Evolutionary conservation across 2,797 vertebrate genomes (phyloP).

Genomic region (Steatocranus sp.): DNA sequence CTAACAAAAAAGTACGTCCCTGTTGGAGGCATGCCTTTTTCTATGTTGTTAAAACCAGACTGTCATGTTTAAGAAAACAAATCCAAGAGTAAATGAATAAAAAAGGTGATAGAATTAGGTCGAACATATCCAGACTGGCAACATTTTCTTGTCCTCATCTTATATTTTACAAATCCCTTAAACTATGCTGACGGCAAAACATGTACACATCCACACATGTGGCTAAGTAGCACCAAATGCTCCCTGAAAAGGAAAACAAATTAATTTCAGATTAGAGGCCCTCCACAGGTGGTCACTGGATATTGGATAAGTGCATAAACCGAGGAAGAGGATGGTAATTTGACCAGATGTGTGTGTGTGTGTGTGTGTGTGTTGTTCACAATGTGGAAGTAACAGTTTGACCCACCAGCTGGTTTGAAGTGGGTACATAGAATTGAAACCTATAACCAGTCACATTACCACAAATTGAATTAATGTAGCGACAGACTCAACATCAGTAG

Average conservation of each 20-base stretch:
- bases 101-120: neutral
- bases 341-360: neutral
- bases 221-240: neutral
- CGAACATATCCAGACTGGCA: neutral
- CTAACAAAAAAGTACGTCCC: neutral
- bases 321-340: neutral
- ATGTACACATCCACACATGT: neutral
- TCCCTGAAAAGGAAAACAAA: slow-evolving; percentile 34
- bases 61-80: neutral
- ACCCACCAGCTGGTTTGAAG: neutral
- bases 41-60: neutral
- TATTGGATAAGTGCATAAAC: slow-evolving; percentile 25
- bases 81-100: neutral
- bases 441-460: neutral
- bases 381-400: neutral
- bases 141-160: neutral
- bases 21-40: neutral
- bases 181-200: neutral
- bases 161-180: neutral
- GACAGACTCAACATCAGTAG: neutral
- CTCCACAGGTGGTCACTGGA: slow-evolving; percentile 16
- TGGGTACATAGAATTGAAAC: neutral
- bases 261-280: slow-evolving; percentile 55
- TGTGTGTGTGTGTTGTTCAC: neutral
- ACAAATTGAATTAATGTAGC: neutral